These are phyloP conservation scores for Mesocentrotus franciscanus DNA, from an alignment of 53 echinoderm and acorn worm genomes.

Conservation along the genomic window DNA sequence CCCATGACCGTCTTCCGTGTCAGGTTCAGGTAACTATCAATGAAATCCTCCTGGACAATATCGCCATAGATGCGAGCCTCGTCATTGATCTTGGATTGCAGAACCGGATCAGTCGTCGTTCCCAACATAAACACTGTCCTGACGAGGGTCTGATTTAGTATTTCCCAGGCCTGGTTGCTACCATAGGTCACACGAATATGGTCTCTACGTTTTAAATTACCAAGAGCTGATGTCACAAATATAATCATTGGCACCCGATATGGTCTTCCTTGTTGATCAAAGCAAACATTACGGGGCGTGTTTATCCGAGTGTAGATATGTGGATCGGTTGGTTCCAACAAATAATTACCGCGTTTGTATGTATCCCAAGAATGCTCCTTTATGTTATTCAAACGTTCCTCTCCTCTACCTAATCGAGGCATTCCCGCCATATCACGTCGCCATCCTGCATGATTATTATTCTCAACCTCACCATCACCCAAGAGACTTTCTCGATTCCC, in stretches of 20 bases:
- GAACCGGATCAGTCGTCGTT: conserved; percentile 17
- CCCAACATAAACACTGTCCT: conserved; percentile 81
- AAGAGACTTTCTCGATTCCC: not conserved
- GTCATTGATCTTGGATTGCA: conserved; percentile 58
- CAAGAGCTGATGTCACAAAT: conserved; percentile 74
- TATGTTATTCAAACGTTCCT: not conserved
- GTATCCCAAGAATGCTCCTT: not conserved
- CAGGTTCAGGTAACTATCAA: conserved; percentile 79
- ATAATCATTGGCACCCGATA: conserved; percentile 64
- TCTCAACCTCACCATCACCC: not conserved
- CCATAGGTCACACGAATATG: conserved; percentile 79
- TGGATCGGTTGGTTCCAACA: conserved; percentile 37
- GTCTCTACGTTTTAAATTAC: conserved; percentile 60
- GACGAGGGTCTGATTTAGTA: not conserved
- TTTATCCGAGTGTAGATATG: conserved; percentile 18
- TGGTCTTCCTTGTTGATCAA: not conserved
- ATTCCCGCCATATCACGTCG: not conserved
- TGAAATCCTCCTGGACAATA: conserved; percentile 80
- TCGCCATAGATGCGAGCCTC: conserved; percentile 70
- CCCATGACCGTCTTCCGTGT: conserved; percentile 85
- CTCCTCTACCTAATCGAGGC: not conserved
- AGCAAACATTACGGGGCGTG: conserved; percentile 24
- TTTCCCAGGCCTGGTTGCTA: not conserved
- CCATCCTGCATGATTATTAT: not conserved
- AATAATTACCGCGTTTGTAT: not conserved